Base-by-base conservation (phyloP, 1,140 invertebrate species). In the Cotesia chilonis region DNA sequence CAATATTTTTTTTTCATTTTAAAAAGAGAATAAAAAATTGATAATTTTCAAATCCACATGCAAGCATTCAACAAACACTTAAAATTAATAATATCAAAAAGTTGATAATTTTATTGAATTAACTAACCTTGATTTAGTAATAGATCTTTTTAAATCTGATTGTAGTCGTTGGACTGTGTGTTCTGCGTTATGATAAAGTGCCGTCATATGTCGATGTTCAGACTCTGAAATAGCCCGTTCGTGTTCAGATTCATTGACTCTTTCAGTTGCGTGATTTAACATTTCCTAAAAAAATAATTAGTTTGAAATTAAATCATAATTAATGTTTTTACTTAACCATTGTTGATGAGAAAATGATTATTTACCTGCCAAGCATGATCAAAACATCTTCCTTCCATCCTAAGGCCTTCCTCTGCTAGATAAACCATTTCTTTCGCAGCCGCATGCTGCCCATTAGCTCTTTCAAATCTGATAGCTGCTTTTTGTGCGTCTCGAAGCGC, bases 401-500 rank as follows among this genome's bases (percentile, higher is more conserved):
- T 93, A 76, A 95, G 95, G 55, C 95, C 90, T 82, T 95, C 91
- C 86, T 98, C 97, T 1, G 96, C 96, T 73, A 97, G 83, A 5
- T 94, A 92, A 72, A 98, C 95, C 60, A 96, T 97, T 88, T 98
- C 96, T 87, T 97, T 97, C 3, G 97, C 96, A n/a, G 96, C 96
- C 71, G 93, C 92, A 88, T 98, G 95, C 78, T 89, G 86, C 94
- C 95, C 94, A 86, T 94, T 97, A 38, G 96, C 96, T 81, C 95
- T 90, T 84, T 98, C 96, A 84, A 95, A 99, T 82, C 94, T 92
- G 51, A 96, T 92, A 47, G 96, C 96, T 54, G 96, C 96, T 80
- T 92, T 92, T 83, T 98, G 94, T 38, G 90, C 86, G 73, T 90
- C 90, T 80, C 88, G 88, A 14, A 90, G 84, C 14, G 89, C 89